Evolutionary conservation across 2,113 vertebrate species (phyloP).

Genomic region (Anas platyrhynchos): DNA sequence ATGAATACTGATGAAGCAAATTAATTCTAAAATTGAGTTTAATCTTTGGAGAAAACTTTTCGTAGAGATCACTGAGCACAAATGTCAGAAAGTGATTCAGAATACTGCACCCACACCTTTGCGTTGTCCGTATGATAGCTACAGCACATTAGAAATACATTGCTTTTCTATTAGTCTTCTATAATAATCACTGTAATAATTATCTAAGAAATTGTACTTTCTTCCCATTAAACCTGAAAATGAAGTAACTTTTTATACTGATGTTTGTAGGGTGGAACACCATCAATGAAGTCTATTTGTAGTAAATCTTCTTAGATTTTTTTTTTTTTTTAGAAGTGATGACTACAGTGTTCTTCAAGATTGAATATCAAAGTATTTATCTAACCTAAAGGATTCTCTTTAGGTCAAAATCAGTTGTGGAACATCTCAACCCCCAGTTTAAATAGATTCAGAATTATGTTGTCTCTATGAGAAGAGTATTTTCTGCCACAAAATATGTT

Average conservation of each 20-base stretch:
- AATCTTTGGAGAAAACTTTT: not conserved
- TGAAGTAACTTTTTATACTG: not conserved
- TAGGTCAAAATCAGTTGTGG: not conserved
- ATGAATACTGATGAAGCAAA: not conserved
- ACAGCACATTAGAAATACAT: not conserved
- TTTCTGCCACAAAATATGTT: not conserved
- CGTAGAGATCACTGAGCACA: not conserved
- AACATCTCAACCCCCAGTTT: not conserved
- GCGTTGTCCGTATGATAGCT: not conserved
- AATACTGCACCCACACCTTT: not conserved
- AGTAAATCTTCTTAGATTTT: not conserved
- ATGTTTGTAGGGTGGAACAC: not conserved
- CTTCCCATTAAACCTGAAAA: not conserved
- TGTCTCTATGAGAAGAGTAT: not conserved
- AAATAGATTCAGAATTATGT: not conserved
- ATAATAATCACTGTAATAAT: not conserved
- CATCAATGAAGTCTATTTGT: not conserved
- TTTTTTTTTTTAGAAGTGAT: not conserved
- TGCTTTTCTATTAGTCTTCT: not conserved
- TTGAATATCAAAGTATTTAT: not conserved
- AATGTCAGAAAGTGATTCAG: not conserved
- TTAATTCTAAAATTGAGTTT: not conserved
- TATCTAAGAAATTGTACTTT: not conserved
- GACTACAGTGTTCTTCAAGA: not conserved
- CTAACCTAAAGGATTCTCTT: not conserved